Conservation (phyloP, 1,140 invertebrate species). For the Pomacea maculata region DNA sequence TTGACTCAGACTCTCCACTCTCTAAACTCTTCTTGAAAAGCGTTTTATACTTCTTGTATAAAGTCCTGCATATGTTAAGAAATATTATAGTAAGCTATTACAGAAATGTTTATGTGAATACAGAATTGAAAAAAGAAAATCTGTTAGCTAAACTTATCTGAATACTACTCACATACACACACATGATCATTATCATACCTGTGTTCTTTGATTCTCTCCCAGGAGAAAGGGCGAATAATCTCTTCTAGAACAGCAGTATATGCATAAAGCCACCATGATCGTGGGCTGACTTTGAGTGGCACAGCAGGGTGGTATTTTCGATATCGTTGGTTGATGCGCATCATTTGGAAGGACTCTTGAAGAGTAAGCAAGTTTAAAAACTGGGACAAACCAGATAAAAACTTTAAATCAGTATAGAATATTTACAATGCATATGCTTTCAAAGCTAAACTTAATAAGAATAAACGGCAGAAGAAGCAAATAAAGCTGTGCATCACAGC, state of each 20-base stretch:
- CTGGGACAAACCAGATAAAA: conserved; percentile 46
- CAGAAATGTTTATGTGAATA: not conserved
- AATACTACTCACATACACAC: not conserved
- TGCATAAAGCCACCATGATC: conserved; percentile 82
- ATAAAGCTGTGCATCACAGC: too few species aligned
- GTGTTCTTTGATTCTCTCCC: conserved; percentile 76
- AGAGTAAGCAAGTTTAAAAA: conserved; percentile 77
- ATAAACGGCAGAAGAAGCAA: too few species aligned
- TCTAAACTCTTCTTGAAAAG: conserved; percentile 78
- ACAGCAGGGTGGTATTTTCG: conserved; percentile 68
- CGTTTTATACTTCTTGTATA: conserved; percentile 78
- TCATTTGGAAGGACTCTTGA: conserved; percentile 74
- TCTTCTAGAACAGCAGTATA: conserved; percentile 78
- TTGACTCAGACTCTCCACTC: conserved; percentile 77
- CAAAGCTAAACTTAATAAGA: too few species aligned
- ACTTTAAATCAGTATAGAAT: too few species aligned
- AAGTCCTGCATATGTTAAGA: conserved; percentile 64
- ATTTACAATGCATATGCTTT: too few species aligned
- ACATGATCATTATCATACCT: conserved; percentile 61
- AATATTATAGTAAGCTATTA: too few species aligned
- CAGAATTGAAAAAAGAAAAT: not conserved
- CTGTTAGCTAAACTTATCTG: not conserved
- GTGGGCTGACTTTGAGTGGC: conserved; percentile 62
- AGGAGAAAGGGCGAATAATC: conserved; percentile 77
- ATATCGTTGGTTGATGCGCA: conserved; percentile 75